Evolutionary conservation across 1,140 invertebrate species (phyloP).

Genomic region (Heterodera schachtii): DNA sequence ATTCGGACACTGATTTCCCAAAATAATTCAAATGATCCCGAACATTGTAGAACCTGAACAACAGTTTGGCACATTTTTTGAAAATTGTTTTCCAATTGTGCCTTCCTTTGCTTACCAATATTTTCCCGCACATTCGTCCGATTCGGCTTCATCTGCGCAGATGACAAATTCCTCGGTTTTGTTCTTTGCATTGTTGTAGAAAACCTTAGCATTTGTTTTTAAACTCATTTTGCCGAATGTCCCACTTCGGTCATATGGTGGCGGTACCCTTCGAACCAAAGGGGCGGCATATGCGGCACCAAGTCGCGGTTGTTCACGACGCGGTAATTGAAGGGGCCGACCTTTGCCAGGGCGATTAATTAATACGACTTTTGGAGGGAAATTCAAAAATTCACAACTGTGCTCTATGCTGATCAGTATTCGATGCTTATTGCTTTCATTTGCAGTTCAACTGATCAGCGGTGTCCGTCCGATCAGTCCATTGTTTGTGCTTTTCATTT

Average conservation of each 20-base stretch:
- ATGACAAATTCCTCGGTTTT: not conserved
- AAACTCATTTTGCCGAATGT: not conserved
- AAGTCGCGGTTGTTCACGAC: constrained; percentile 46
- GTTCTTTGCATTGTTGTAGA: not conserved
- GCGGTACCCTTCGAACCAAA: constrained; percentile 41
- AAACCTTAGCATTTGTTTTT: not conserved
- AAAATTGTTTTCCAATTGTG: too few species aligned
- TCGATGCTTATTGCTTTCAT: too few species aligned
- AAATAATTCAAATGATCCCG: constrained; percentile 19
- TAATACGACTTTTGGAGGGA: too few species aligned
- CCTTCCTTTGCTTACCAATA: not conserved
- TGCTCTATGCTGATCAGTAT: too few species aligned
- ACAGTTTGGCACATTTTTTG: not conserved
- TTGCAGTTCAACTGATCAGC: too few species aligned
- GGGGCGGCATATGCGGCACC: constrained; percentile 48
- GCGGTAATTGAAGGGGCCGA: constrained; percentile 36
- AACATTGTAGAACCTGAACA: not conserved
- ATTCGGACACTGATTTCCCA: constrained; percentile 12
- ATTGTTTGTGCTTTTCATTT: constrained; percentile 5
- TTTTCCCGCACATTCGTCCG: not conserved
- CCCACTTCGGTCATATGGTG: constrained; percentile 48
- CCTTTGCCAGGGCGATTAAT: not conserved
- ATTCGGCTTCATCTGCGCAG: not conserved
- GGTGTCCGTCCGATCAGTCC: too few species aligned
- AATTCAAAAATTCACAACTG: too few species aligned